Conservation (phyloP, 2,113 vertebrate species). For the Tinamus guttatus region DNA sequence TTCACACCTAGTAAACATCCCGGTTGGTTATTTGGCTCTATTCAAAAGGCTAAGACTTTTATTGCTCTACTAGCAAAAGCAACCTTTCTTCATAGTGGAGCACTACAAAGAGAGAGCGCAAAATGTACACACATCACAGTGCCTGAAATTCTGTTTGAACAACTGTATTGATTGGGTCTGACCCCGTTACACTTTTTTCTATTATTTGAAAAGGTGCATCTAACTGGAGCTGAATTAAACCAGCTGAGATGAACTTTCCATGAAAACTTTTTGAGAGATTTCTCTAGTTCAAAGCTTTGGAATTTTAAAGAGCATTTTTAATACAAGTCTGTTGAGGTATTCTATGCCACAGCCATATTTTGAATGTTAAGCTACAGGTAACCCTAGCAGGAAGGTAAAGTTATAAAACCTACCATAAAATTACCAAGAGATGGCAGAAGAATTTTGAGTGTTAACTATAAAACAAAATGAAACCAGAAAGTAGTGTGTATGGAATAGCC, state of each 20-base stretch:
- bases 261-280: constrained; percentile 87
- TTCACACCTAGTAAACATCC: constrained; percentile 55
- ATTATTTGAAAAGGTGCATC: constrained; percentile 92
- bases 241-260: constrained; percentile 88
- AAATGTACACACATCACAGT: constrained; percentile 88
- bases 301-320: constrained; percentile 98
- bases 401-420: background rate
- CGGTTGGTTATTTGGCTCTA: constrained; percentile 63
- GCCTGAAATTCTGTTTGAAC: constrained; percentile 95
- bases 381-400: constrained; percentile 34
- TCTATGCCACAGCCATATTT: constrained; percentile 73
- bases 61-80: constrained; percentile 78
- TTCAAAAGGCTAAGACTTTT: constrained; percentile 80
- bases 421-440: background rate
- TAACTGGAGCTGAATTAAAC: constrained; percentile 86
- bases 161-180: constrained; percentile 90
- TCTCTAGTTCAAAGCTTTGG: constrained; percentile 94
- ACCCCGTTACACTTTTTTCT: constrained; percentile 88
- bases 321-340: constrained; percentile 82
- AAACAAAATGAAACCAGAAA: constrained; percentile 24
- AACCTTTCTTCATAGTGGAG: constrained; percentile 86
- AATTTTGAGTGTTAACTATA: constrained; percentile 22
- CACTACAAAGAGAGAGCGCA: constrained; percentile 90
- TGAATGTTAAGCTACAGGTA: constrained; percentile 79
- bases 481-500: background rate